Evolutionary conservation across 2,888 invertebrate species (phyloP).

Genomic region (Pammene fasciana): DNA sequence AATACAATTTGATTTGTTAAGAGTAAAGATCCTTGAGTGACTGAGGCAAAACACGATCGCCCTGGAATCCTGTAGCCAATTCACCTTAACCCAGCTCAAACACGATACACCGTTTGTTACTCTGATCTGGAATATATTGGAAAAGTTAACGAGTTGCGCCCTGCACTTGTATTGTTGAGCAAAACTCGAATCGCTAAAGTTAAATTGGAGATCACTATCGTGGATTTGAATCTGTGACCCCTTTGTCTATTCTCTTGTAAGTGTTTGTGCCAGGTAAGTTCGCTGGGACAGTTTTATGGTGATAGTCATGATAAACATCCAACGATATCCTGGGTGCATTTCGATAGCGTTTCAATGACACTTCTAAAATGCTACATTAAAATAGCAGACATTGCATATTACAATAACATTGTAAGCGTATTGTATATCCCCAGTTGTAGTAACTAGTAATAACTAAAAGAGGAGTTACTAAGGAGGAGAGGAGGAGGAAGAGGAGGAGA

Average conservation of each 20-base stretch:
- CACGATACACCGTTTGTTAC: not conserved
- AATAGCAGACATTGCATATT: too few relatives aligned
- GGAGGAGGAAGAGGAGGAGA: too few relatives aligned
- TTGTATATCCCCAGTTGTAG: too few relatives aligned
- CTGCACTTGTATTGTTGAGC: conserved; percentile 43
- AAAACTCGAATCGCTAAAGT: conserved; percentile 44
- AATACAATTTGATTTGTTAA: too few relatives aligned
- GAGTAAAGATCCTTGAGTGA: too few relatives aligned
- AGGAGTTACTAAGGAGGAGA: too few relatives aligned
- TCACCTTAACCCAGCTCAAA: conserved; percentile 4
- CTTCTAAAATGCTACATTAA: not conserved
- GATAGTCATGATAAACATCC: conserved; percentile 7
- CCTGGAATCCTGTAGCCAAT: not conserved
- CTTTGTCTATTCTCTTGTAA: conserved; percentile 35
- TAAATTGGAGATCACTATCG: conserved; percentile 47
- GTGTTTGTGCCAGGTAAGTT: conserved; percentile 19
- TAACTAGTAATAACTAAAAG: too few relatives aligned
- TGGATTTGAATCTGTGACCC: conserved; percentile 42
- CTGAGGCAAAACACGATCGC: not conserved
- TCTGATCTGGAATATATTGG: conserved; percentile 43
- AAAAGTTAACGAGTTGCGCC: conserved; percentile 41
- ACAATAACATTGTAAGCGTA: too few relatives aligned
- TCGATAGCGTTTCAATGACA: not conserved
- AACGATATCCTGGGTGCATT: not conserved
- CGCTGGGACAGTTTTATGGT: conserved; percentile 12